phyloP scores from a whole-genome alignment of 2,888 invertebrate genomes.

The Cecidostiba fungosa region DNA sequence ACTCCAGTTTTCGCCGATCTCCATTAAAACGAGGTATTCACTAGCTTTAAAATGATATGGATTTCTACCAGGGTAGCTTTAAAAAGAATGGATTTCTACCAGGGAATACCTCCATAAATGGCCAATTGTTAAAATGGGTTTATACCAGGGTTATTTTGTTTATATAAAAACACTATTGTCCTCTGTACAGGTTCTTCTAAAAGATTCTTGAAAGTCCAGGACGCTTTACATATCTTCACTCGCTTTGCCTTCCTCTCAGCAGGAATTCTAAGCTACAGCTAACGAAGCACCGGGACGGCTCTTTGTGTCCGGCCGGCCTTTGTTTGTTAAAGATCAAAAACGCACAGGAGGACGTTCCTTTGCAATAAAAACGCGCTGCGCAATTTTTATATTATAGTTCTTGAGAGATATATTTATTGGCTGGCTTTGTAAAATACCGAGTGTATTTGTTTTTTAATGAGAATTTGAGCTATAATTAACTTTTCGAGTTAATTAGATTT shows the following conservation, averaged over 20 bases:
- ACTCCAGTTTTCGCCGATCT: no score
- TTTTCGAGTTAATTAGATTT: no score
- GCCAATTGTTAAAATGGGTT: no score
- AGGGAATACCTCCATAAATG: no score
- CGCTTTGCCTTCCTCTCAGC: not conserved
- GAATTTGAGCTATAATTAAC: no score
- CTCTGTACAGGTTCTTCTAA: not conserved
- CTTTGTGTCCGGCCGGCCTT: conserved; percentile 42
- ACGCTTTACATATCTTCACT: not conserved
- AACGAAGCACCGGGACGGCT: conserved; percentile 32
- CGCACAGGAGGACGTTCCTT: not conserved
- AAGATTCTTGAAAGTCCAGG: not conserved
- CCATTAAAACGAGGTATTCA: no score
- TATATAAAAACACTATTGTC: no score
- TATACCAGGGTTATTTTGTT: no score
- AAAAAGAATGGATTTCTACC: no score
- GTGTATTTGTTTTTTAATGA: no score
- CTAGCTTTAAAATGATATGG: no score
- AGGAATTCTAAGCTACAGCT: conserved; percentile 19
- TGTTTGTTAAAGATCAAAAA: conserved; percentile 59
- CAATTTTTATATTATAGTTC: conserved; percentile 18
- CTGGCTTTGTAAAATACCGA: not conserved
- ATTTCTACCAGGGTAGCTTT: no score
- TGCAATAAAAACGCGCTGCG: conserved; percentile 11
- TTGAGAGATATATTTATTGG: conserved; percentile 42